Evolutionary conservation across 2,888 invertebrate genomes (phyloP).

Genomic region (Acronicta leporina): DNA sequence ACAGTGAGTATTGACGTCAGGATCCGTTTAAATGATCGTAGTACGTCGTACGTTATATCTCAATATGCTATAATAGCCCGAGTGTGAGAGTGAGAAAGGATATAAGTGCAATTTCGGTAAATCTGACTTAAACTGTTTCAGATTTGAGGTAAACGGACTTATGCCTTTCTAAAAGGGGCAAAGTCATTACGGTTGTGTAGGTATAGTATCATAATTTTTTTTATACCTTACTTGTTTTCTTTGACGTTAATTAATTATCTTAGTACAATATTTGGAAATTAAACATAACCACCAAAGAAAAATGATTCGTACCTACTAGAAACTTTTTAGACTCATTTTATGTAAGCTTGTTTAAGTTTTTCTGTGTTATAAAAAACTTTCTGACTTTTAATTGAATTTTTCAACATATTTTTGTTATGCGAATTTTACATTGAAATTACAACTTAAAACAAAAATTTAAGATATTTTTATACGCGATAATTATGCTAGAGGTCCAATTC

Average conservation of each 20-base stretch:
- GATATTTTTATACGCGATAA: no score
- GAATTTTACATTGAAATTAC: constrained; percentile 11
- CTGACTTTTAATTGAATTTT: constrained; percentile 9
- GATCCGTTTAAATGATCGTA: constrained; percentile 41
- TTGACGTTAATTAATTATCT: no score
- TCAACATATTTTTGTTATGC: constrained; percentile 9
- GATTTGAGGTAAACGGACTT: background rate
- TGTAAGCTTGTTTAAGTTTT: background rate
- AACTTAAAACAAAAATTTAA: constrained; percentile 7
- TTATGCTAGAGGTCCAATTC: no score
- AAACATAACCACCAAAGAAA: no score
- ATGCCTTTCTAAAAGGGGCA: no score
- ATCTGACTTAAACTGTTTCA: background rate
- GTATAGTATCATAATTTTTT: no score
- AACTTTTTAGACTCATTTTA: background rate
- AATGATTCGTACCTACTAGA: background rate
- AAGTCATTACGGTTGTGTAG: no score
- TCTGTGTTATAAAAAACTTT: background rate
- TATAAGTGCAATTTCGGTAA: background rate
- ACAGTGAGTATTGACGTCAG: constrained; percentile 38
- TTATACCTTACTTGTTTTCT: no score
- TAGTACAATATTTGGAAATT: no score
- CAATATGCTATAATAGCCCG: background rate
- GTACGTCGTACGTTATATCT: constrained; percentile 10
- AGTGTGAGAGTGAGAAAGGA: background rate